These are phyloP conservation scores for Aphidoletes aphidimyza DNA, from an alignment of 2,888 invertebrate genomes.

Conservation along the genomic window DNA sequence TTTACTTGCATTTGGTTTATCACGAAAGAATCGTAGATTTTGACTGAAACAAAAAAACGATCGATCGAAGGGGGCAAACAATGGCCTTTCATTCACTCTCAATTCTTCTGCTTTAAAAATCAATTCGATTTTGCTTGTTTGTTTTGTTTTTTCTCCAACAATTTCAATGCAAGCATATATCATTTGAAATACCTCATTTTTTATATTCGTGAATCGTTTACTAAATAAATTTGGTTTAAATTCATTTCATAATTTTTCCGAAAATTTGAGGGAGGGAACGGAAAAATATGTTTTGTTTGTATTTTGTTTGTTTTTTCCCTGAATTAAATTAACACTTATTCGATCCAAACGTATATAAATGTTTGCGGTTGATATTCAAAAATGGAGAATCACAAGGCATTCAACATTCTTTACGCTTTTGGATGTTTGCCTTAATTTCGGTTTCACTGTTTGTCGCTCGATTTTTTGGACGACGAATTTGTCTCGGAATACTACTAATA, in stretches of 20 bases:
- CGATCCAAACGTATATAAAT: slow-evolving; percentile 21
- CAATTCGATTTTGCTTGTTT: neutral
- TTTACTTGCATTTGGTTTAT: no score
- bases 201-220: neutral
- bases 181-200: slow-evolving; percentile 5
- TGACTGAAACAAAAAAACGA: no score
- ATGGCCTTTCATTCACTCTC: neutral
- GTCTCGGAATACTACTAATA: slow-evolving; percentile 41
- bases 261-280: no score
- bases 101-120: neutral
- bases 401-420: neutral
- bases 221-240: no score
- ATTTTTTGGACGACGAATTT: neutral
- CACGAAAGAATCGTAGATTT: no score
- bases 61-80: neutral
- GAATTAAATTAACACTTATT: slow-evolving; percentile 26
- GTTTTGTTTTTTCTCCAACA: no score
- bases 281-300: no score
- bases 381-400: neutral
- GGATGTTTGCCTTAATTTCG: neutral
- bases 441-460: neutral
- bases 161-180: slow-evolving; percentile 10
- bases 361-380: neutral
- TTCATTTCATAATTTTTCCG: neutral
- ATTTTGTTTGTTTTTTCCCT: neutral